Base-by-base conservation (phyloP, 2,113 vertebrate genomes). In the Ploceus nigricollis region DNA sequence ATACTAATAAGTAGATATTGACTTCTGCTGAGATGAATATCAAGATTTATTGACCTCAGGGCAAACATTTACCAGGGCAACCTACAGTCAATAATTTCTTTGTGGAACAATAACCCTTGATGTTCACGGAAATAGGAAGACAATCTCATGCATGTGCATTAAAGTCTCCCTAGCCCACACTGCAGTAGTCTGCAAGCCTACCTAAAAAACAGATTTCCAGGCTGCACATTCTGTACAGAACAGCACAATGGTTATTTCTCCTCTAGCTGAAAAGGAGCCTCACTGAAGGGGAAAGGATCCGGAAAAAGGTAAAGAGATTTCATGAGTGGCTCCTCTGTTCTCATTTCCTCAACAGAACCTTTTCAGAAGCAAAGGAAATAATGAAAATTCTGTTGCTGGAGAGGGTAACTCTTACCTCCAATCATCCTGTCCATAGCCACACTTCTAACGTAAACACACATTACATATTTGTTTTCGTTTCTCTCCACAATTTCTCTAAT, bases 41-140 rank as follows among this genome's bases (percentile, higher is more conserved):
- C 83, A 88, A 91, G 63, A 88, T 90, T 85, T 92, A 87, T 71
- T 95, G 77, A 93, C 75, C 58, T 47, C 31, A 11, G 73, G 54
- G 40, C 60, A 94, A 89, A 71, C 51, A 93, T 79, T 70, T 82
- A 80, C 51, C 47, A 82, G 75, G 78, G 64, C 25, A 77, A 81
- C 40, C 16, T 75, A 50, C 50, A 79, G 81, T 66, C 61, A 80
- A 20, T 89, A 42, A 63, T 57, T 84, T 87, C 37, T n/a, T 56
- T 73, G 47, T 75, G 70, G 56, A 89, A 84, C 58, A 91, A 21
- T 77, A 82, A 65, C 47, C 58, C 72, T 56, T 71, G 54, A 51
- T 70, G 50, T 66, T 69, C 39, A 42, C 0, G 0, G 56, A 83
- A 93, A 90, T n/a, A 44, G 0, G 0, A 50, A 82, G 50, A 61